Conservation (phyloP, 2,888 invertebrate genomes). For the Hirtodrosophila trivittata region DNA sequence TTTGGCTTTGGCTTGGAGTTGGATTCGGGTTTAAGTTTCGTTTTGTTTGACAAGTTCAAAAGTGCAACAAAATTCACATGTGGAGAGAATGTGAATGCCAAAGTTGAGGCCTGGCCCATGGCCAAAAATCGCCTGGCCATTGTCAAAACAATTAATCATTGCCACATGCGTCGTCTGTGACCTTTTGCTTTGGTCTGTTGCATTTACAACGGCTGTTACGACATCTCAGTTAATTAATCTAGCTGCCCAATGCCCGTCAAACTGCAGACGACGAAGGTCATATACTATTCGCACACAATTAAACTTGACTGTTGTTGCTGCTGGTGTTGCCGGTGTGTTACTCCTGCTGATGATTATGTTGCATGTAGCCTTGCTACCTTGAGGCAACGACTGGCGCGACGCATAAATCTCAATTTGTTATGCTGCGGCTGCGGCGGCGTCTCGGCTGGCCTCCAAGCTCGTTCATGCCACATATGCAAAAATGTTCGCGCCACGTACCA, state of each 20-base stretch:
- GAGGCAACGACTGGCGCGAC: conserved; percentile 32
- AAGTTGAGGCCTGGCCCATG: conserved; percentile 47
- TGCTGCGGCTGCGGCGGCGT: conserved; percentile 4
- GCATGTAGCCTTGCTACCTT: conserved; percentile 28
- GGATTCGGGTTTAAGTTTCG: neutral
- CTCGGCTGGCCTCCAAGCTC: neutral
- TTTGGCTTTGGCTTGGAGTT: conserved; percentile 21
- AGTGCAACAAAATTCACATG: conserved; percentile 41
- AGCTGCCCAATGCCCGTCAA: conserved; percentile 63
- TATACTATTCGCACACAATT: conserved; percentile 44
- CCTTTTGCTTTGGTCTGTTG: conserved; percentile 21
- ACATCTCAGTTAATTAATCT: conserved; percentile 75
- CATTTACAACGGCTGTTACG: conserved; percentile 29
- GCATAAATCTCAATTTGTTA: conserved; percentile 78
- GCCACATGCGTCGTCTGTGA: conserved; percentile 51
- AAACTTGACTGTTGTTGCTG: conserved; percentile 44
- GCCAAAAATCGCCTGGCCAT: conserved; percentile 31
- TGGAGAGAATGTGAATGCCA: conserved; percentile 38
- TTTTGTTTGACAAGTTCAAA: conserved; percentile 28
- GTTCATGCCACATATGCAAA: conserved; percentile 53
- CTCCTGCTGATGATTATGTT: conserved; percentile 1
- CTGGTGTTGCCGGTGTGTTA: neutral
- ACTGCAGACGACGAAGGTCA: conserved; percentile 64
- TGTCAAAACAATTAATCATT: conserved; percentile 63
- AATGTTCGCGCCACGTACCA: conserved; percentile 63